These are phyloP conservation scores for Rhinoptilus africanus DNA, from an alignment of 2,113 vertebrate species.

Conservation along the genomic window DNA sequence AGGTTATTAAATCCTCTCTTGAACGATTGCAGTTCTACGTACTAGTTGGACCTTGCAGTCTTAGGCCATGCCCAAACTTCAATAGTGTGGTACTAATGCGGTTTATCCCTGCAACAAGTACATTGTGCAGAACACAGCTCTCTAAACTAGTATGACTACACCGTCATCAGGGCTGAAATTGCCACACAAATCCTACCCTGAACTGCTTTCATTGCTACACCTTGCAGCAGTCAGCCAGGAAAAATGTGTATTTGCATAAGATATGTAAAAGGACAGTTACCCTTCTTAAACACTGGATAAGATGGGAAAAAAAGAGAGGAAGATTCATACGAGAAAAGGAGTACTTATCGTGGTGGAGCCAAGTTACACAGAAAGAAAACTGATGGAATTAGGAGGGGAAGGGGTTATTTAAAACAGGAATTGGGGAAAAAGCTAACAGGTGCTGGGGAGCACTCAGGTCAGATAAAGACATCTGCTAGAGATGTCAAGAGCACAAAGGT, in stretches of 20 bases:
- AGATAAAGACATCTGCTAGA: slow-evolving; percentile 60
- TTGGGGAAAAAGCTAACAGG: slow-evolving; percentile 33
- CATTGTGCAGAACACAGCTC: neutral
- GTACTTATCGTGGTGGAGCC: neutral
- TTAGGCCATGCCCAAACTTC: neutral
- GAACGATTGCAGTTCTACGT: neutral
- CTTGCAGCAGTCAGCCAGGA: neutral
- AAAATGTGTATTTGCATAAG: neutral
- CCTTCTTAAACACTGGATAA: neutral
- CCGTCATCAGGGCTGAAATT: neutral
- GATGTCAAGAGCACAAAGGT: slow-evolving; percentile 59
- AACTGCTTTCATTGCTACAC: neutral
- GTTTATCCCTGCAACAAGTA: neutral
- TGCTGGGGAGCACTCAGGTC: slow-evolving; percentile 45
- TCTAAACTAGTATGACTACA: neutral
- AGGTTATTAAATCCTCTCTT: neutral
- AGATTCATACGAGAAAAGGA: neutral
- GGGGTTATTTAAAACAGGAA: neutral
- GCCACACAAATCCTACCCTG: neutral
- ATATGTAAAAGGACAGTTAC: neutral
- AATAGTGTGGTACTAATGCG: neutral
- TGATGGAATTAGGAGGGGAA: neutral
- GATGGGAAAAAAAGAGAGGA: neutral
- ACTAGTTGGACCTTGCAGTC: neutral
- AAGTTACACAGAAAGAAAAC: neutral